These are phyloP conservation scores for Thamnophis elegans DNA, from an alignment of 2,797 vertebrate genomes.

Conservation along the genomic window DNA sequence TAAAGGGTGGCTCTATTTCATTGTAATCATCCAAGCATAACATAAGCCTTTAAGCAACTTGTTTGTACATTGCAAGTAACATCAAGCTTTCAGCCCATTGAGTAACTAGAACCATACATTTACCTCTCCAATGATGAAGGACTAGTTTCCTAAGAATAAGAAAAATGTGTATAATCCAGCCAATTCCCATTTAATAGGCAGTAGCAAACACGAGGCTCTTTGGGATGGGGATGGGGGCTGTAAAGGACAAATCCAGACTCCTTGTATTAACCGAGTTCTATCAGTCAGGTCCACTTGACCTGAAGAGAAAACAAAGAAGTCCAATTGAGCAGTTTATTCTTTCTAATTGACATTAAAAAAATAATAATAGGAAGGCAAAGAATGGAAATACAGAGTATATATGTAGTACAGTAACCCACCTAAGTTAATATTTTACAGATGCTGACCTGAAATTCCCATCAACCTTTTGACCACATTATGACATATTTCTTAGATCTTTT, in stretches of 20 bases:
- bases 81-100: neutral
- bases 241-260: neutral
- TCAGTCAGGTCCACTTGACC: neutral
- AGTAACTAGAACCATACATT: neutral
- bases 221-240: neutral
- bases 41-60: neutral
- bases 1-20: neutral
- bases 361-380: neutral
- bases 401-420: neutral
- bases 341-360: too few species aligned
- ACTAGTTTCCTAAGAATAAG: neutral
- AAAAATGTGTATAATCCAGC: neutral
- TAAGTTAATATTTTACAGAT: neutral
- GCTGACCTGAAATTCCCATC: neutral
- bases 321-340: neutral
- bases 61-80: neutral
- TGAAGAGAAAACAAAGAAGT: neutral
- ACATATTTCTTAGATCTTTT: neutral
- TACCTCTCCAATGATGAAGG: neutral
- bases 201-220: neutral
- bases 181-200: neutral
- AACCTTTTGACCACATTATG: neutral
- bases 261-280: neutral
- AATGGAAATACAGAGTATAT: neutral
- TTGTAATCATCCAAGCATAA: neutral